Evolutionary conservation across 2,888 invertebrate species (phyloP).

Genomic region (Aproaerema taeniolella): DNA sequence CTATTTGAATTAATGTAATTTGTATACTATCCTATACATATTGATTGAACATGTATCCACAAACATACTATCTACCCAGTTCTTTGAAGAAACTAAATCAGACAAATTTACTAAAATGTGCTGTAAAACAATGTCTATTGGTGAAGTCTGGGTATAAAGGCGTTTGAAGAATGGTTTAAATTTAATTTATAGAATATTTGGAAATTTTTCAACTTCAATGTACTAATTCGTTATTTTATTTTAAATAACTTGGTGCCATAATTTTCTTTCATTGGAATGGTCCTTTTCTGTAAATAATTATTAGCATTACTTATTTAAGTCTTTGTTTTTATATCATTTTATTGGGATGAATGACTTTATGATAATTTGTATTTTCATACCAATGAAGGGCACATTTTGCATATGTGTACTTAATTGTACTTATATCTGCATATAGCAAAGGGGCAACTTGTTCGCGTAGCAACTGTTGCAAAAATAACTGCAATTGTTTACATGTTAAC

Average conservation of each 20-base stretch:
- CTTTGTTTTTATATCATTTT: conserved; percentile 2
- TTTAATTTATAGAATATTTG: conserved; percentile 2
- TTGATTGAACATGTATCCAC: too few species aligned
- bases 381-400: too few species aligned
- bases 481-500: too few species aligned
- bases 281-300: conserved; percentile 19
- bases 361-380: conserved; percentile 5
- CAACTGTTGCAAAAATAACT: too few species aligned
- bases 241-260: conserved; percentile 53
- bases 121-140: conserved; percentile 39
- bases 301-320: background rate
- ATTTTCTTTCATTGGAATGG: conserved; percentile 19
- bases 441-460: too few species aligned
- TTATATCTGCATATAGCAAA: too few species aligned
- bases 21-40: too few species aligned
- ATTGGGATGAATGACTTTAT: background rate
- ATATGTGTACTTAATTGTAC: too few species aligned
- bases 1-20: conserved; percentile 28
- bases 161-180: too few species aligned
- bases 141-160: conserved; percentile 28
- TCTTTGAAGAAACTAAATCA: too few species aligned
- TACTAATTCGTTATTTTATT: conserved; percentile 23
- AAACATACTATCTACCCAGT: too few species aligned
- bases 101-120: background rate
- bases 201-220: conserved; percentile 6